phyloP scores from a whole-genome alignment of 2,113 vertebrate genomes.

The Bufo gargarizans region DNA sequence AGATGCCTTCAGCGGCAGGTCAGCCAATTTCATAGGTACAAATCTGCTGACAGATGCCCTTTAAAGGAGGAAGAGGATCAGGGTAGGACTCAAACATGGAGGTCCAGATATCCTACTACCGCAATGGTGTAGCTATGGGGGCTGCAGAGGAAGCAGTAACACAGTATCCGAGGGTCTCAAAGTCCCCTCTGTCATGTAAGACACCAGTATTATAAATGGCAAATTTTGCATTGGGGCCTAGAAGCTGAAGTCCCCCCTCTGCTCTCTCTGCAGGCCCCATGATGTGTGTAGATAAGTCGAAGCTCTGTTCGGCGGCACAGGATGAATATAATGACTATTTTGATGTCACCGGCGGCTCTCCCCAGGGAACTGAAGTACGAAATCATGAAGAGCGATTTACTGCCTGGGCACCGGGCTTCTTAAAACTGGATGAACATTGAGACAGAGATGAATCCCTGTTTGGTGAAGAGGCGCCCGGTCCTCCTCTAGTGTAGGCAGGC shows the following conservation, averaged over 20 bases:
- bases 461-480: background rate
- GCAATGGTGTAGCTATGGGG: too few relatives aligned
- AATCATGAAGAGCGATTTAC: background rate
- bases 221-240: background rate
- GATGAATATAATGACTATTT: background rate
- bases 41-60: too few relatives aligned
- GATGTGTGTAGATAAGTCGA: too few relatives aligned
- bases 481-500: background rate
- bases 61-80: too few relatives aligned
- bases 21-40: too few relatives aligned
- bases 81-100: too few relatives aligned
- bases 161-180: too few relatives aligned
- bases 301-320: background rate
- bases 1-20: too few relatives aligned
- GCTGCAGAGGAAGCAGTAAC: too few relatives aligned
- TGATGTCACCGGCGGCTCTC: background rate
- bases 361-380: background rate
- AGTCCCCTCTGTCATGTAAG: too few relatives aligned
- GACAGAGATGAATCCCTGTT: slow-evolving; percentile 12
- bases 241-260: background rate
- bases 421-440: background rate
- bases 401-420: background rate
- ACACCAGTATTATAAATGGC: too few relatives aligned
- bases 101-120: too few relatives aligned
- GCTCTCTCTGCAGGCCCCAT: background rate